Conservation (phyloP, 1,140 invertebrate genomes). For the Conopomorpha cramerella region DNA sequence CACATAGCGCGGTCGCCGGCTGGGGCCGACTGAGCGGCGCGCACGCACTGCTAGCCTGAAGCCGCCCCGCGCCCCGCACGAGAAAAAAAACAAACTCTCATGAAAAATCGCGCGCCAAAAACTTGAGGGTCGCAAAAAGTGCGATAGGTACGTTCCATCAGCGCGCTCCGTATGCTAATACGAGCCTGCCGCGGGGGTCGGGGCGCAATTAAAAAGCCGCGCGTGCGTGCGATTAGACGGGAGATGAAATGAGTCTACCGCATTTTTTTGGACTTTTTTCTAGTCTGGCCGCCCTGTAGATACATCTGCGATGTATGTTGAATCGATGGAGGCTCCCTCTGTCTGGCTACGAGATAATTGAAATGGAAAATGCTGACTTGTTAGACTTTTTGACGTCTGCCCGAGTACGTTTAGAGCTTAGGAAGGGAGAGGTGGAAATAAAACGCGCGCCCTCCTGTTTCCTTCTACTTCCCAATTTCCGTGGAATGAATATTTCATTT, state of each 20-base stretch:
- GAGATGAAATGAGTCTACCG: conserved; percentile 47
- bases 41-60: conserved; percentile 28
- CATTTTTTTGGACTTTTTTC: conserved; percentile 52
- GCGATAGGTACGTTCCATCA: conserved; percentile 22
- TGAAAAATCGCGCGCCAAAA: conserved; percentile 35
- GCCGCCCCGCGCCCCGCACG: conserved; percentile 6
- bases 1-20: conserved; percentile 45
- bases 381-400: neutral
- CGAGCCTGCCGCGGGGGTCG: conserved; percentile 34
- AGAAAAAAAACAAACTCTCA: conserved; percentile 25
- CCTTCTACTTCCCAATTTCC: too few species aligned
- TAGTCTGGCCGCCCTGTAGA: conserved; percentile 42
- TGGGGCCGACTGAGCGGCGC: conserved; percentile 42
- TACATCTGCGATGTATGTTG: conserved; percentile 20
- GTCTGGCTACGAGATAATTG: neutral
- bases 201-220: conserved; percentile 56
- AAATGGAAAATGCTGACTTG: neutral
- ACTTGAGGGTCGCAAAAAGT: conserved; percentile 54
- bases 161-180: conserved; percentile 54
- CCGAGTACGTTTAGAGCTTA: too few species aligned
- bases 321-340: conserved; percentile 23
- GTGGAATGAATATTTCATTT: too few species aligned
- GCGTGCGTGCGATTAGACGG: conserved; percentile 58
- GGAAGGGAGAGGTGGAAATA: too few species aligned
- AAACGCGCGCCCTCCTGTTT: too few species aligned